Evolutionary conservation across 2,797 vertebrate genomes (phyloP).

Genomic region (Enteromius thamalakanensis): DNA sequence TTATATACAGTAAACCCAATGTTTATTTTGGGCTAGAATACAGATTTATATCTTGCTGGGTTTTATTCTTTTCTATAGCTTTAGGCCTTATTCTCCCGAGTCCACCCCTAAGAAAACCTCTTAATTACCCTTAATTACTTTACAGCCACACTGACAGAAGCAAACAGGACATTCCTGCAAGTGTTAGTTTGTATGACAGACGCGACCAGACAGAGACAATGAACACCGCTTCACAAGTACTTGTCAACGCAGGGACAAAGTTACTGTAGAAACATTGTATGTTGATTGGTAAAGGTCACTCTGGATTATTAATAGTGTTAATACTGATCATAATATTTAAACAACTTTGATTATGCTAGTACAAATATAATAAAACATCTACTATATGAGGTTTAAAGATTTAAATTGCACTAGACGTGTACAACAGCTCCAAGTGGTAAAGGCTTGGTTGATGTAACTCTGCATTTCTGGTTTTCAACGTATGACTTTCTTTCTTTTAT

Average conservation of each 20-base stretch:
- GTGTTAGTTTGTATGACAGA: constrained; percentile 20
- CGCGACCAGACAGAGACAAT: constrained; percentile 30
- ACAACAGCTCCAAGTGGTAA: neutral
- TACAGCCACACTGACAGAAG: constrained; percentile 44
- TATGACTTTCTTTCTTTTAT: neutral
- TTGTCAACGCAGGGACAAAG: constrained; percentile 18
- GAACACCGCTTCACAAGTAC: constrained; percentile 7
- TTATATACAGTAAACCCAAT: neutral
- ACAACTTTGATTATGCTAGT: neutral
- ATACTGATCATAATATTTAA: neutral
- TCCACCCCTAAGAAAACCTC: constrained; percentile 20
- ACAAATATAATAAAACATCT: neutral
- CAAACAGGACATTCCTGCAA: constrained; percentile 43
- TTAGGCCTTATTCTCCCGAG: neutral
- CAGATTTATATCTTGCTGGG: neutral
- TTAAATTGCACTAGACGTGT: neutral
- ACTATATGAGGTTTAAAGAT: neutral
- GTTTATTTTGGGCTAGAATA: neutral
- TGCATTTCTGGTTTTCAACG: neutral
- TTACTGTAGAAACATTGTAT: constrained; percentile 13
- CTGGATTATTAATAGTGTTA: neutral
- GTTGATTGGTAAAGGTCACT: neutral
- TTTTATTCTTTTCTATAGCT: constrained; percentile 7
- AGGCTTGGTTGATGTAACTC: neutral
- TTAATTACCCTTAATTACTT: constrained; percentile 49